Conservation (phyloP, 1,140 invertebrate species). For the Cydia amplana region DNA sequence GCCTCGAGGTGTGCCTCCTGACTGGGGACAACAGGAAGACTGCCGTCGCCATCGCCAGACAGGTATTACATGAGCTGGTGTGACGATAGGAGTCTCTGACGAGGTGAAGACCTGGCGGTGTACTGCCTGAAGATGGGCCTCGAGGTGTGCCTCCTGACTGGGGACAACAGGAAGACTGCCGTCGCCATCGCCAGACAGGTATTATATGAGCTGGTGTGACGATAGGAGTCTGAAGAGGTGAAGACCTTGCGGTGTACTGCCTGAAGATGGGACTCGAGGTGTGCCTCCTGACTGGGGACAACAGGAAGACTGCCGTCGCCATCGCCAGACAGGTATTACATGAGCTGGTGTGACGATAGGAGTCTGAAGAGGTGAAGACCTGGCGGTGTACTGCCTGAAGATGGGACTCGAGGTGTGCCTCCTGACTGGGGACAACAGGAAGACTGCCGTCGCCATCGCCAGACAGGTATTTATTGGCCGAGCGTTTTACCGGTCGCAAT, state of each 20-base stretch:
- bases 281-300: conserved; percentile 98
- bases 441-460: too few species aligned
- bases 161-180: conserved; percentile 98
- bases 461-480: background rate
- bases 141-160: conserved; percentile 96
- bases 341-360: too few species aligned
- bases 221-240: conserved; percentile 95
- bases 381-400: too few species aligned
- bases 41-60: conserved; percentile 95
- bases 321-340: conserved; percentile 96
- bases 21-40: conserved; percentile 99
- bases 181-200: conserved; percentile 95
- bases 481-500: too few species aligned
- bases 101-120: conserved; percentile 96
- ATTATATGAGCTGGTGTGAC: conserved; percentile 88
- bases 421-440: too few species aligned
- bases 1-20: conserved; percentile 95
- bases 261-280: conserved; percentile 97
- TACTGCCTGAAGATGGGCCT: conserved; percentile 96
- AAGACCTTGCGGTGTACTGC: conserved; percentile 96
- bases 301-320: conserved; percentile 95
- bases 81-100: conserved; percentile 95
- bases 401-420: too few species aligned
- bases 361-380: too few species aligned
- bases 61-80: conserved; percentile 88